Evolutionary conservation across 1,140 invertebrate species (phyloP), one percentile per base, ranked within the genome.

Genomic region (Ctenoplectra terminalis): DNA sequence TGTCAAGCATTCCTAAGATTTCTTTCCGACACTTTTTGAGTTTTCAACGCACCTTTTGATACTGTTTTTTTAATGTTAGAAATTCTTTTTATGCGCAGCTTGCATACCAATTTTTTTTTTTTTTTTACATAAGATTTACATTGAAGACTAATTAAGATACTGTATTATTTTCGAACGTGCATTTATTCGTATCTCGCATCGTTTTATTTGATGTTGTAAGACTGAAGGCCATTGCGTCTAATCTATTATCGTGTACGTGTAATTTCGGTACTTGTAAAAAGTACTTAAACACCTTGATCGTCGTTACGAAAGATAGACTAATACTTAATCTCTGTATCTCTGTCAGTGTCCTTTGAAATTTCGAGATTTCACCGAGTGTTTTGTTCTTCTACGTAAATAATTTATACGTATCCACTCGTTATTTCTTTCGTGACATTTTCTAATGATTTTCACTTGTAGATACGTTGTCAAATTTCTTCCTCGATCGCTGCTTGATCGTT

Each of bases 21-120:
- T 84, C n/a, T 43, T 69, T 85, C 58, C 2, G 11, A 60, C 67
- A 9, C 56, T n/a, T n/a, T 81, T 52, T 83, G 85, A 83, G 83
- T 86, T 87, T 82, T 61, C 87, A 83, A 86, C 60, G 78, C 40
- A 84, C 20, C 85, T 87, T 90, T 90, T 83, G 71, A 88, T 84
- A 88, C 64, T 71, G 31, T 85, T 82, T 74, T 63, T 60, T 54
- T 29, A 6, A 58, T 54, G 46, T 81, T 82, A 72, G 77, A 46
- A 70, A 40, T 83, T 87, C 63, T 88, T 90, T 90, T 89, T 56
- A n/a, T 88, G 87, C 50, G 61, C 23, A 81, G 78, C 34, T 69
- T 85, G 69, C 83, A 70, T 67, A 78, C 20, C 52, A 84, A 82
- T 67, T 31, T 46, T 86, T 90, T 89, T 82, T 85, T 81, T 67